A percentile compares a stretch with the other conserved stretches of the same genome.
Conservation (phyloP, 2,113 vertebrate genomes). For the Conger conger region DNA sequence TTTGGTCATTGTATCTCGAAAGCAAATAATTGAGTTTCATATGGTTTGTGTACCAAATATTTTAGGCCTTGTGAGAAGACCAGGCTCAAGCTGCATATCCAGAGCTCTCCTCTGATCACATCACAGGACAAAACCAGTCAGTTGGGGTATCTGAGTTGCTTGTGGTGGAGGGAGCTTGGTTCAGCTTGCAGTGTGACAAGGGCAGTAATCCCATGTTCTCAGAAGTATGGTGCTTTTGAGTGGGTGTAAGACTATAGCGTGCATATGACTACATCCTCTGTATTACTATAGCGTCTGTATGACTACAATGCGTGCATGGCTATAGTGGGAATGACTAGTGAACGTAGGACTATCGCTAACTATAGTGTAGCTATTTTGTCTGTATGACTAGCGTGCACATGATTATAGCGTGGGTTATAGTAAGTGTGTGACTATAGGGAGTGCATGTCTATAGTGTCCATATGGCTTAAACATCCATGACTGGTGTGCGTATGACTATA, state of each 20-base stretch:
- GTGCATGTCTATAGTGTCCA: constrained; percentile 9
- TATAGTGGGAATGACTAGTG: no score
- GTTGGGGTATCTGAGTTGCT: not conserved
- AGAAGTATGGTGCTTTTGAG: not conserved
- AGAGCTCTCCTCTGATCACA: not conserved
- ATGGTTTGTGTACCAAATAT: not conserved
- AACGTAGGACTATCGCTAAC: no score
- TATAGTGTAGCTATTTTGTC: no score
- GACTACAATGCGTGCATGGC: no score
- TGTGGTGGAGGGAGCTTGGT: not conserved
- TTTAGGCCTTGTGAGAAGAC: not conserved
- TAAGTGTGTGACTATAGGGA: no score
- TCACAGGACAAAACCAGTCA: not conserved
- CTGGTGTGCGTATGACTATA: no score
- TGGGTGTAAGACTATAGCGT: not conserved
- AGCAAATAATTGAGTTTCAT: not conserved
- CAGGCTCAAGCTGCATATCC: not conserved
- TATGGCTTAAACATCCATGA: no score
- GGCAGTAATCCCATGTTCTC: not conserved
- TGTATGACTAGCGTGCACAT: no score
- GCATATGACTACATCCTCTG: no score
- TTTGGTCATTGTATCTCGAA: not conserved
- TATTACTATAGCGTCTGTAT: no score
- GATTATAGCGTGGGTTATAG: no score
- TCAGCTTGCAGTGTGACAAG: not conserved